Percentiles rank a stretch among this genome's conserved stretches.
Evolutionary conservation across 2,797 vertebrate genomes (phyloP).

Genomic region (Lates japonicus): DNA sequence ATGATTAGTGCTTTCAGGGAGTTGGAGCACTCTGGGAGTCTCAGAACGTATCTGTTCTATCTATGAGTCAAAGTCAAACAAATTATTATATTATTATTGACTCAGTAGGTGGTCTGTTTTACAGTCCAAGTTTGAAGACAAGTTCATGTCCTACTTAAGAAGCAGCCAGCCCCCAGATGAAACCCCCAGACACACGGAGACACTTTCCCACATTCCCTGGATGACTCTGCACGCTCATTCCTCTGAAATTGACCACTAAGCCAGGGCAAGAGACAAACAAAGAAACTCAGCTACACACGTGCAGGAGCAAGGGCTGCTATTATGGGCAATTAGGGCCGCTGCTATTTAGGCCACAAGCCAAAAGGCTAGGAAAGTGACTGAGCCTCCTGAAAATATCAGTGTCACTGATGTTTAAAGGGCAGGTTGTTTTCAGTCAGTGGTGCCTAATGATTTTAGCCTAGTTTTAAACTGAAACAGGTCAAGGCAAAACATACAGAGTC

Average conservation of each 20-base stretch:
- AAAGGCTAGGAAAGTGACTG: constrained; percentile 58
- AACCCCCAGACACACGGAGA: constrained; percentile 74
- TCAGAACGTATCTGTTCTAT: constrained; percentile 10
- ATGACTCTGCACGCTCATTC: constrained; percentile 84
- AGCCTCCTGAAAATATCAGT: constrained; percentile 40
- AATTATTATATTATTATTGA: constrained; percentile 33
- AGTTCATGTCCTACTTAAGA: constrained; percentile 71
- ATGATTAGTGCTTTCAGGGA: constrained; percentile 10
- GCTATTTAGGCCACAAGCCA: constrained; percentile 64
- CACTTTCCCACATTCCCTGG: constrained; percentile 84
- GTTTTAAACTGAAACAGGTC: constrained; percentile 35
- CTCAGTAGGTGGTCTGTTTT: constrained; percentile 66
- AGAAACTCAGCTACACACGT: constrained; percentile 71
- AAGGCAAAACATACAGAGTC: constrained; percentile 8
- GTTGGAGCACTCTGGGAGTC: neutral
- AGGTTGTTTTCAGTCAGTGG: constrained; percentile 21
- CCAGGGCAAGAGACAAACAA: constrained; percentile 77
- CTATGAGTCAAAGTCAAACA: constrained; percentile 19
- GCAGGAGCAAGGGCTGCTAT: constrained; percentile 73
- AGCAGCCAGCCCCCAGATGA: constrained; percentile 34
- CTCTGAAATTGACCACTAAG: constrained; percentile 83
- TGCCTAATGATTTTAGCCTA: constrained; percentile 38
- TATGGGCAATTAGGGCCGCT: constrained; percentile 68
- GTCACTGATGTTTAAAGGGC: constrained; percentile 33
- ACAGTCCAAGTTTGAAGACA: constrained; percentile 54